Conservation (phyloP, 2,113 vertebrate genomes). For the Arenaria interpres region DNA sequence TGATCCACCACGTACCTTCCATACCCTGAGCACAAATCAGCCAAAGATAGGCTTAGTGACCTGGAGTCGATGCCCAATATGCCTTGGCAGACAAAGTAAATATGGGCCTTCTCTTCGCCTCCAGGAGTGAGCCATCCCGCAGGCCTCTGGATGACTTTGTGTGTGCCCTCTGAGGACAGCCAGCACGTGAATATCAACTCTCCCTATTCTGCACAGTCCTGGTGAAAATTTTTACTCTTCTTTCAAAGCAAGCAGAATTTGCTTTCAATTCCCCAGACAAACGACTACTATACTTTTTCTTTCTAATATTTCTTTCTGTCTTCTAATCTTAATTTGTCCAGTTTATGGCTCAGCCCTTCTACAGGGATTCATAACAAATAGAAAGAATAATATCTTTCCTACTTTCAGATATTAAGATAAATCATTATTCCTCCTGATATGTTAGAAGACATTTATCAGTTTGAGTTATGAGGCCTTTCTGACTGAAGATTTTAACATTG, state of each 20-base stretch:
- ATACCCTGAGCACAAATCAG: background rate
- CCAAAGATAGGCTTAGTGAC: background rate
- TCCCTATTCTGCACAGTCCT: background rate
- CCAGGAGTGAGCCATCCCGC: background rate
- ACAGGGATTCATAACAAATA: background rate
- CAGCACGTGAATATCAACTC: accelerated
- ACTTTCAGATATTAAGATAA: slow-evolving; percentile 29
- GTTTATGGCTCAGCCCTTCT: background rate
- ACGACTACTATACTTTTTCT: background rate
- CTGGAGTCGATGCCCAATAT: accelerated
- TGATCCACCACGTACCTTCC: background rate
- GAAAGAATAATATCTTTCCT: background rate
- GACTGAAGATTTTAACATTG: slow-evolving; percentile 57
- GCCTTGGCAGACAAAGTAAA: background rate
- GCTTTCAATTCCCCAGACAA: background rate
- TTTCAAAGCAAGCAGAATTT: background rate
- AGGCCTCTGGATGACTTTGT: background rate
- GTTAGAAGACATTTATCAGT: slow-evolving; percentile 64
- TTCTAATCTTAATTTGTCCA: background rate
- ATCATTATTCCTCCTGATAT: slow-evolving; percentile 46
- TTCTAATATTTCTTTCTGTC: background rate
- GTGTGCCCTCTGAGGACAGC: background rate
- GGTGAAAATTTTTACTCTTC: background rate
- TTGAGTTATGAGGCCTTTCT: slow-evolving; percentile 46
- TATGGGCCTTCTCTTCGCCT: background rate